Percentiles rank a stretch among this genome's conserved stretches.
phyloP scores from a whole-genome alignment of 2,888 invertebrate genomes.

The Leucoma salicis region DNA sequence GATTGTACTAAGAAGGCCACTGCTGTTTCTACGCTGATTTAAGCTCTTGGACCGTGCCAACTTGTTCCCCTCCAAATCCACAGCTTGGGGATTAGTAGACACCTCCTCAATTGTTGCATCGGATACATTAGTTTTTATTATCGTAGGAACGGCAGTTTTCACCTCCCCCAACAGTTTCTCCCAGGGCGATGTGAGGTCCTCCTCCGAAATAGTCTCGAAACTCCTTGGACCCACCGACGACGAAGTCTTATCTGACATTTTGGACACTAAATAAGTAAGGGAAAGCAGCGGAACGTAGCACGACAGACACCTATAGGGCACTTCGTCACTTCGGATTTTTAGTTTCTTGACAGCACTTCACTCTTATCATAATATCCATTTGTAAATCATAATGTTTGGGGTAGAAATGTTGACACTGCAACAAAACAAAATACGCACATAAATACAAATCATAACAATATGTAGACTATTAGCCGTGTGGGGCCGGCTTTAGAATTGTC shows the following conservation, averaged over 20 bases:
- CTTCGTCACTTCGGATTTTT: slow-evolving; percentile 82
- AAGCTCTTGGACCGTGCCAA: slow-evolving; percentile 75
- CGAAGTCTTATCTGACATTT: slow-evolving; percentile 76
- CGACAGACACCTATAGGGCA: slow-evolving; percentile 76
- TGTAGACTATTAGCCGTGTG: too few relatives aligned
- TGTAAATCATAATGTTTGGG: slow-evolving; percentile 83
- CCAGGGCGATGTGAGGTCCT: slow-evolving; percentile 73
- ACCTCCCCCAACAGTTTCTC: slow-evolving; percentile 75
- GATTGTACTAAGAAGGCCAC: slow-evolving; percentile 79
- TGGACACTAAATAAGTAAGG: slow-evolving; percentile 46
- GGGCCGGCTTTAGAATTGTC: too few relatives aligned
- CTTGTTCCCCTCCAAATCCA: slow-evolving; percentile 65
- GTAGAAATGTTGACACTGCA: slow-evolving; percentile 81
- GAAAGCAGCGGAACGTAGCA: slow-evolving; percentile 69
- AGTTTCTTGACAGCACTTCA: slow-evolving; percentile 82
- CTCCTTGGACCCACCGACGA: slow-evolving; percentile 77
- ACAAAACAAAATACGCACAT: slow-evolving; percentile 56
- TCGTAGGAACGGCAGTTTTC: slow-evolving; percentile 70
- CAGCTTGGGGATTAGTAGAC: slow-evolving; percentile 50
- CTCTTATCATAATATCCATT: slow-evolving; percentile 83
- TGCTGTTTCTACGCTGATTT: slow-evolving; percentile 74
- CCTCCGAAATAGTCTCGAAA: slow-evolving; percentile 79
- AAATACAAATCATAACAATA: too few relatives aligned
- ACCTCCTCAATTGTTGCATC: slow-evolving; percentile 68
- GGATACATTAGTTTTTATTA: slow-evolving; percentile 73